Percentiles rank a stretch among this genome's conserved stretches.
Conservation (phyloP, 2,888 invertebrate genomes). For the Crossocerus cetratus region DNA sequence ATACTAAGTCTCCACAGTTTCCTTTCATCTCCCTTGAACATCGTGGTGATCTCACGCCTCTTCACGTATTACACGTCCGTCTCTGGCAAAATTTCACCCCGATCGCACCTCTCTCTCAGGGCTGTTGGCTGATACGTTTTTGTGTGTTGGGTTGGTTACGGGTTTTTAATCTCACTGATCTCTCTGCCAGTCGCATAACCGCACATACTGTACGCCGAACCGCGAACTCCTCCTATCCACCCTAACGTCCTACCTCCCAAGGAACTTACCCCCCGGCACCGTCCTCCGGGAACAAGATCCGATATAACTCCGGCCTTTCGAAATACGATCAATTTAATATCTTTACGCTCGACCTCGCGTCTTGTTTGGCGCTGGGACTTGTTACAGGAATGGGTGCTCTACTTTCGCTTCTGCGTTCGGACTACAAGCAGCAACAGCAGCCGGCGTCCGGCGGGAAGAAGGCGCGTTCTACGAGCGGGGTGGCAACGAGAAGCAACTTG, state of each 20-base stretch:
- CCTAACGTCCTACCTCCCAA: background rate
- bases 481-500: conserved; percentile 28
- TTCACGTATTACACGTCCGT: conserved; percentile 48
- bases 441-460: conserved; percentile 28
- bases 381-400: conserved; percentile 75
- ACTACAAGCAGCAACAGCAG: conserved; percentile 64
- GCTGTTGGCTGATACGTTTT: conserved; percentile 72
- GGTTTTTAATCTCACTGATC: conserved; percentile 65
- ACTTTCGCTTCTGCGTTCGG: conserved; percentile 71
- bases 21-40: conserved; percentile 2
- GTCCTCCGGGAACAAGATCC: background rate
- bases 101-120: conserved; percentile 66
- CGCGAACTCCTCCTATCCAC: background rate
- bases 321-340: conserved; percentile 43
- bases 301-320: background rate
- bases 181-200: conserved; percentile 46
- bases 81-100: conserved; percentile 64
- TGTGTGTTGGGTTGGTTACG: conserved; percentile 76
- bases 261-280: background rate
- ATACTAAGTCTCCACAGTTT: background rate
- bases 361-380: conserved; percentile 66
- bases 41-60: conserved; percentile 46
- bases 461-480: conserved; percentile 18
- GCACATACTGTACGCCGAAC: conserved; percentile 16
- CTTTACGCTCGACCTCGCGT: conserved; percentile 56